phyloP scores from a whole-genome alignment of 2,797 vertebrate genomes.

The Carcharodon carcharias region DNA sequence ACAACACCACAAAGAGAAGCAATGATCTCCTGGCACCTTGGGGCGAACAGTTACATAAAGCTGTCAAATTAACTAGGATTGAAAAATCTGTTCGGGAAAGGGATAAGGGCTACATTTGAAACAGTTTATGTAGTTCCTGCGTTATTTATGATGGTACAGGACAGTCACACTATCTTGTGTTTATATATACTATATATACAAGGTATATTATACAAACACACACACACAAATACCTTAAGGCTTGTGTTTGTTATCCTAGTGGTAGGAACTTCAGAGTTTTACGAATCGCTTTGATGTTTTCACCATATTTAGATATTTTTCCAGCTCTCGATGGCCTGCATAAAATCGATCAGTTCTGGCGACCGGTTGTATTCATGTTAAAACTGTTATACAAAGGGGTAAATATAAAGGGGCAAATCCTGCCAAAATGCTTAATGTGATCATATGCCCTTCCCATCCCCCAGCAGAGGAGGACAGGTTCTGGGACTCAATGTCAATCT shows the following conservation, averaged over 20 bases:
- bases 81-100: background rate
- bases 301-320: background rate
- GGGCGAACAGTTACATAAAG: constrained; percentile 24
- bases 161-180: background rate
- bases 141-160: background rate
- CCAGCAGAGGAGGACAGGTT: background rate
- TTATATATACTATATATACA: background rate
- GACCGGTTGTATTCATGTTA: background rate
- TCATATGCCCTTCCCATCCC: background rate
- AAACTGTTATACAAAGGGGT: background rate
- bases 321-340: too few relatives aligned
- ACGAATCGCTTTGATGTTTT: background rate
- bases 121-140: background rate
- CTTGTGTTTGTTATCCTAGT: background rate
- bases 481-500: background rate
- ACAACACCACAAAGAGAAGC: background rate
- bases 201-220: background rate
- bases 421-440: background rate
- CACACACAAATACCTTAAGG: background rate
- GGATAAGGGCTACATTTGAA: background rate
- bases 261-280: background rate
- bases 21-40: background rate
- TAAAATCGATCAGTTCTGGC: background rate
- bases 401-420: background rate
- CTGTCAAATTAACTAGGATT: constrained; percentile 19